phyloP scores from a whole-genome alignment of 1,140 invertebrate genomes.

The Sminthurinus signatus region DNA sequence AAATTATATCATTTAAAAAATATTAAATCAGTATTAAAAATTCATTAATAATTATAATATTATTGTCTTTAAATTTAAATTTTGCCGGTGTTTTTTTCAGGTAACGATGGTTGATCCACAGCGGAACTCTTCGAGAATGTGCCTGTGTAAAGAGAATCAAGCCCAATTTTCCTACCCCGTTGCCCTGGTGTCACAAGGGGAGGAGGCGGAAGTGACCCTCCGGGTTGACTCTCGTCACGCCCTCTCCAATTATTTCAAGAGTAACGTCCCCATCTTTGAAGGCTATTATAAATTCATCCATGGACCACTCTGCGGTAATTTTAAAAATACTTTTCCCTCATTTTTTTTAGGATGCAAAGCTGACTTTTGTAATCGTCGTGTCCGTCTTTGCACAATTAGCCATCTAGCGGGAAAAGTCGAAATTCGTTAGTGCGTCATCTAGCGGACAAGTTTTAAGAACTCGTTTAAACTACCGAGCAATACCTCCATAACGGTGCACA shows the following conservation, averaged over 20 bases:
- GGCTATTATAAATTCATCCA: slow-evolving; percentile 81
- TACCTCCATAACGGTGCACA: too few species aligned
- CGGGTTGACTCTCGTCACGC: slow-evolving; percentile 72
- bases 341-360: too few species aligned
- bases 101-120: slow-evolving; percentile 35
- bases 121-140: slow-evolving; percentile 35
- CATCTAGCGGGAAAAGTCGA: too few species aligned
- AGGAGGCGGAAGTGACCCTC: slow-evolving; percentile 67
- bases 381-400: too few species aligned
- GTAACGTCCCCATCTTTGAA: slow-evolving; percentile 68
- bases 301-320: slow-evolving; percentile 78
- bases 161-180: slow-evolving; percentile 36
- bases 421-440: too few species aligned
- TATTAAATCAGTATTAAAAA: too few species aligned
- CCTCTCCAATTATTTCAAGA: slow-evolving; percentile 78
- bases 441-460: too few species aligned
- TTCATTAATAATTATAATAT: too few species aligned
- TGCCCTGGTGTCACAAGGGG: slow-evolving; percentile 61
- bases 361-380: too few species aligned
- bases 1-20: too few species aligned
- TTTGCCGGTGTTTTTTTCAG: slow-evolving; percentile 10
- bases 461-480: too few species aligned
- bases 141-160: slow-evolving; percentile 43
- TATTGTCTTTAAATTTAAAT: background rate
- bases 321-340: too few species aligned